Conservation (phyloP, 2,888 invertebrate species). For the Sinopyrophorus schimmeli region DNA sequence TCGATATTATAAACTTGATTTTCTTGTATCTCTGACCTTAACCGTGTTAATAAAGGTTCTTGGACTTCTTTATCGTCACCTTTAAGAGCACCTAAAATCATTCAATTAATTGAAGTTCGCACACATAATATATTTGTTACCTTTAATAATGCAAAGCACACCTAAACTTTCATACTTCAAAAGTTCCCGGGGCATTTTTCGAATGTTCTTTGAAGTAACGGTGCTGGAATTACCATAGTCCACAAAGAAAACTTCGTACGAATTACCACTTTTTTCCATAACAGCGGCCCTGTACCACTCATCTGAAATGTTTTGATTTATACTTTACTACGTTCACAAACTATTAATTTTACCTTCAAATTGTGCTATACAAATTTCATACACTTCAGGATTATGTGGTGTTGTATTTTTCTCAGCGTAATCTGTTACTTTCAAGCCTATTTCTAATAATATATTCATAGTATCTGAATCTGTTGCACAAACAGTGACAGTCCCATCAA, state of each 20-base stretch:
- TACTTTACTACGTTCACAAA: background rate
- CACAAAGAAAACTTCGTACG: conserved; percentile 37
- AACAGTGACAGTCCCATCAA: conserved; percentile 18
- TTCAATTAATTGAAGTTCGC: background rate
- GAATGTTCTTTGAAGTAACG: conserved; percentile 35
- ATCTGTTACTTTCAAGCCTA: conserved; percentile 12
- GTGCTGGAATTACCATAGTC: conserved; percentile 45
- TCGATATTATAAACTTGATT: conserved; percentile 33
- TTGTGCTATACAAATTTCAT: conserved; percentile 43
- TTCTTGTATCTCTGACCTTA: conserved; percentile 31
- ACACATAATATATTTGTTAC: conserved; percentile 32
- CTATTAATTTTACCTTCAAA: conserved; percentile 33
- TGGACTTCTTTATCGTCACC: background rate
- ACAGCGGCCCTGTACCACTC: conserved; percentile 43
- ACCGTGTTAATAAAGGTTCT: conserved; percentile 8
- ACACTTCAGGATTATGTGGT: conserved; percentile 37
- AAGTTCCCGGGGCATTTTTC: conserved; percentile 40
- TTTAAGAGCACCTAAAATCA: background rate
- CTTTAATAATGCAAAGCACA: conserved; percentile 36
- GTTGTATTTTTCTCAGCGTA: conserved; percentile 25
- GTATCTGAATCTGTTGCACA: background rate
- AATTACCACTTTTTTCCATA: conserved; percentile 28
- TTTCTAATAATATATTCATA: background rate
- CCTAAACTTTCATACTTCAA: conserved; percentile 39
- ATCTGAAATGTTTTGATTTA: conserved; percentile 32